These are phyloP conservation scores for Falco novaeseelandiae DNA, from an alignment of 2,797 vertebrate genomes.

Conservation along the genomic window DNA sequence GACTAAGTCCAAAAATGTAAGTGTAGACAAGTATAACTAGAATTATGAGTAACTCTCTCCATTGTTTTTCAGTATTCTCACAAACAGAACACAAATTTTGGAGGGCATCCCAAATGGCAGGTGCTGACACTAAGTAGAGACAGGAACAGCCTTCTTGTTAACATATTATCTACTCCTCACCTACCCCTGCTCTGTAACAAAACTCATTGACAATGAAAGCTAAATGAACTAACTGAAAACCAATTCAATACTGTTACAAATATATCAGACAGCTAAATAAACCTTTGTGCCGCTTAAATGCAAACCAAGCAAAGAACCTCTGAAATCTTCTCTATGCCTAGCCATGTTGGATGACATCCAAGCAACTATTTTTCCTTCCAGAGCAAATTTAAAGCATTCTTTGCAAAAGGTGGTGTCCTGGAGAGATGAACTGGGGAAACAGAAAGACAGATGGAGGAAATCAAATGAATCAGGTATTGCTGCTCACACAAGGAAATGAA, in stretches of 20 bases:
- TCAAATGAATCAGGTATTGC: conserved; percentile 54
- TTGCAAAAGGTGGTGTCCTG: conserved; percentile 67
- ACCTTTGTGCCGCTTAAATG: neutral
- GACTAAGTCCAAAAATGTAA: neutral
- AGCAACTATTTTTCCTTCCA: conserved; percentile 51
- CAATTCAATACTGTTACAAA: conserved; percentile 12
- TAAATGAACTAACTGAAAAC: conserved; percentile 54
- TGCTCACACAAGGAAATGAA: conserved; percentile 46
- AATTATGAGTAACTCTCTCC: neutral
- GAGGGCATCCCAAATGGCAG: conserved; percentile 68
- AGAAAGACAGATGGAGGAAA: conserved; percentile 70
- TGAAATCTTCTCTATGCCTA: neutral
- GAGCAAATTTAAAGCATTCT: conserved; percentile 60
- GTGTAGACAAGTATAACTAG: neutral
- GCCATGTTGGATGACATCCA: conserved; percentile 3
- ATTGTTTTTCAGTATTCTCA: conserved; percentile 31
- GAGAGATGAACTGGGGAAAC: conserved; percentile 47
- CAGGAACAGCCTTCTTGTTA: conserved; percentile 68
- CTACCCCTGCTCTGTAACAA: conserved; percentile 58
- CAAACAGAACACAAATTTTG: conserved; percentile 52
- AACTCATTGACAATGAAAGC: conserved; percentile 65
- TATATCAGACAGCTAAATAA: conserved; percentile 12
- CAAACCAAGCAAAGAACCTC: neutral
- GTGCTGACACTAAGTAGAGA: conserved; percentile 64
- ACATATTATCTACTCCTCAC: conserved; percentile 58